These are phyloP conservation scores for Agrypnus murinus DNA, from an alignment of 2,888 invertebrate genomes.

Conservation along the genomic window DNA sequence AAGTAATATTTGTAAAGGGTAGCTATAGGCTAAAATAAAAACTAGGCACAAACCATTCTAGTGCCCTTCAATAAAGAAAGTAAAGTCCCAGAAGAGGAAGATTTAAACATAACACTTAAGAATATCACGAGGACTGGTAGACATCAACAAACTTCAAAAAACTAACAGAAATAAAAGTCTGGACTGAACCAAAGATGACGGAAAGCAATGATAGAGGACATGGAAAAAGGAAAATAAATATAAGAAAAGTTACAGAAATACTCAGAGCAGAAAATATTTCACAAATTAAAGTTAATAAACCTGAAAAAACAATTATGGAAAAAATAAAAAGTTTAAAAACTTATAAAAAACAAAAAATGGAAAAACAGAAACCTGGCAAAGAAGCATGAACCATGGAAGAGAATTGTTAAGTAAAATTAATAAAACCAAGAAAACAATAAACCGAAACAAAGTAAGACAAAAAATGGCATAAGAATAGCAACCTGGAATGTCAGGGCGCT, in stretches of 20 bases:
- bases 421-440: too few relatives aligned
- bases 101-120: conserved; percentile 14
- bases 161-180: background rate
- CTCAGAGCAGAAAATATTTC: too few relatives aligned
- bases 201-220: conserved; percentile 1
- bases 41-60: too few relatives aligned
- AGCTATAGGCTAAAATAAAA: too few relatives aligned
- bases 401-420: too few relatives aligned
- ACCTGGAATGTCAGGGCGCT: background rate
- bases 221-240: background rate
- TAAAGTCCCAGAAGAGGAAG: conserved; percentile 13
- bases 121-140: conserved; percentile 3
- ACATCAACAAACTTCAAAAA: conserved; percentile 8
- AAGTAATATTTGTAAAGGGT: too few relatives aligned
- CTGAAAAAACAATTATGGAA: too few relatives aligned
- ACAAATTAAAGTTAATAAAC: too few relatives aligned
- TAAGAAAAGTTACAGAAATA: background rate
- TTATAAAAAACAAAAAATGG: background rate
- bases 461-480: too few relatives aligned
- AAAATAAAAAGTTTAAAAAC: too few relatives aligned
- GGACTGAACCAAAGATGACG: conserved; percentile 8
- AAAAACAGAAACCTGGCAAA: background rate
- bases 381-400: too few relatives aligned
- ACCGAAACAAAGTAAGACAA: too few relatives aligned
- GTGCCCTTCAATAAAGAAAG: conserved; percentile 15